phyloP scores from a whole-genome alignment of 2,797 vertebrate species.

The Centroberyx gerrardi region DNA sequence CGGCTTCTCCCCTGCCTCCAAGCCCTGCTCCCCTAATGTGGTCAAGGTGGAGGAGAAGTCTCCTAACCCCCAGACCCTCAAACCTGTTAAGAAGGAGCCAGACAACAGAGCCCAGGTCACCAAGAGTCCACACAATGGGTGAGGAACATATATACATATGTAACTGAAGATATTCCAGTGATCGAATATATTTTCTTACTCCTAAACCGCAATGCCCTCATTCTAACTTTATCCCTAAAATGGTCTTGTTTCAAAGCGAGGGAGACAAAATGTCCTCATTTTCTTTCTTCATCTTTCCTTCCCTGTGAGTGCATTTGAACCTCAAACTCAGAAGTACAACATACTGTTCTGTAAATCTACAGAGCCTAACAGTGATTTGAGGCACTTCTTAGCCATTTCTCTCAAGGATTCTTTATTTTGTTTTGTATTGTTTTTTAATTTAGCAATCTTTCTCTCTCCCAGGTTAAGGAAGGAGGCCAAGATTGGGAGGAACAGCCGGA shows the following conservation, averaged over 20 bases:
- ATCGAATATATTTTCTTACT: neutral
- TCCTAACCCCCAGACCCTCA: conserved; percentile 88
- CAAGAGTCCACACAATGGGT: conserved; percentile 99
- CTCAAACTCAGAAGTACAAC: no score
- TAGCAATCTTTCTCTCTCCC: neutral
- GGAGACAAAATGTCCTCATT: no score
- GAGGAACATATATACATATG: conserved; percentile 49
- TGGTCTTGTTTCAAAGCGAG: no score
- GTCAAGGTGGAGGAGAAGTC: conserved; percentile 94
- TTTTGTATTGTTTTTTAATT: no score
- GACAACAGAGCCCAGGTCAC: conserved; percentile 91
- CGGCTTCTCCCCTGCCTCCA: conserved; percentile 97
- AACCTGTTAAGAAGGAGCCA: conserved; percentile 92
- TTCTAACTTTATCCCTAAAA: no score
- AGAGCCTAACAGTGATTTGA: neutral
- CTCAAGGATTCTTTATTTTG: neutral
- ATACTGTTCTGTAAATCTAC: no score
- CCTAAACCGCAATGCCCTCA: no score
- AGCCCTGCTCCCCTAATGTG: conserved; percentile 94
- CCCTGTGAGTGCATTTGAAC: no score
- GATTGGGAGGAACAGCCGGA: conserved; percentile 93
- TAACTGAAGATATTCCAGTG: neutral
- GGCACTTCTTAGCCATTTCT: neutral
- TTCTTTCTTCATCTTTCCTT: no score
- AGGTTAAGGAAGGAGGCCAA: conserved; percentile 96